A percentile compares a stretch with the other conserved stretches of the same genome.
Conservation (phyloP, 2,797 vertebrate genomes). For the Urocyon cinereoargenteus region DNA sequence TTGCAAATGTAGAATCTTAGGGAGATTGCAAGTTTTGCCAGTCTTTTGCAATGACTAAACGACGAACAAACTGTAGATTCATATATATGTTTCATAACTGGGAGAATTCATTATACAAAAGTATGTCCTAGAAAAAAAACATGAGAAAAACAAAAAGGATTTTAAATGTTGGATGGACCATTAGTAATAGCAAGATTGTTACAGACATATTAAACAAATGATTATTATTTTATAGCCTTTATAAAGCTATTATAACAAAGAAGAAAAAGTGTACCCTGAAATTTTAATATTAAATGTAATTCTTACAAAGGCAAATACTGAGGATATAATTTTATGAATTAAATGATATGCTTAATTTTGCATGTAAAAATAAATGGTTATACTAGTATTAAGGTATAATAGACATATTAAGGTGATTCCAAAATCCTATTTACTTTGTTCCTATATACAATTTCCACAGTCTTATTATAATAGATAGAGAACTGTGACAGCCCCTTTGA, state of each 20-base stretch:
- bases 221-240: neutral
- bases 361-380: neutral
- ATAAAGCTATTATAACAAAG: neutral
- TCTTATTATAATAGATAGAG: neutral
- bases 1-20: neutral
- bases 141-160: neutral
- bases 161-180: neutral
- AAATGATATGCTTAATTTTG: neutral
- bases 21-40: neutral
- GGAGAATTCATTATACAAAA: neutral
- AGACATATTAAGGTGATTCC: neutral
- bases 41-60: neutral
- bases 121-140: neutral
- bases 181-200: neutral
- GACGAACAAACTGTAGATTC: neutral
- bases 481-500: neutral
- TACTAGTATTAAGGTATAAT: neutral
- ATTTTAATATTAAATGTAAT: neutral
- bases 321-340: neutral
- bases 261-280: neutral
- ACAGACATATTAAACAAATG: neutral
- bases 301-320: neutral
- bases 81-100: neutral
- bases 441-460: neutral
- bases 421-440: neutral